phyloP scores from a whole-genome alignment of 1,140 invertebrate genomes.

The Drosophila ananassae region DNA sequence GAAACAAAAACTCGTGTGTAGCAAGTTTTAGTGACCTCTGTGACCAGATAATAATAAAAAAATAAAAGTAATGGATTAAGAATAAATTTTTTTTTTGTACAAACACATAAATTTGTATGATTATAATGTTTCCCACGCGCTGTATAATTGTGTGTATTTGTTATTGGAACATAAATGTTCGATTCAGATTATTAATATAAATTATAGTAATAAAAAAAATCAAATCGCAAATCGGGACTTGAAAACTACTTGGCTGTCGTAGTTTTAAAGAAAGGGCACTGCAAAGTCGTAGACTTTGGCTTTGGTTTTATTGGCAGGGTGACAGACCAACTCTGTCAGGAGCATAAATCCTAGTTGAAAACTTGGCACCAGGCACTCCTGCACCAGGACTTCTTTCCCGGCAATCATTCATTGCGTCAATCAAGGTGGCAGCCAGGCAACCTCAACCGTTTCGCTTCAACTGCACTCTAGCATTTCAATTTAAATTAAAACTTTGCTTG shows the following conservation, averaged over 20 bases:
- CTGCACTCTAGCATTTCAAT: slow-evolving; percentile 63
- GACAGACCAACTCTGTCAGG: slow-evolving; percentile 29
- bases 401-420: slow-evolving; percentile 72
- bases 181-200: too few species aligned
- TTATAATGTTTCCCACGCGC: too few species aligned
- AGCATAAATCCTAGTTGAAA: slow-evolving; percentile 20
- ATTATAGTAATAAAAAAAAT: too few species aligned
- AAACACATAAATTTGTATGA: too few species aligned
- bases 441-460: slow-evolving; percentile 38
- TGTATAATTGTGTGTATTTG: too few species aligned
- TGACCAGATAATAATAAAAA: too few species aligned
- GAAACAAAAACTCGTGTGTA: too few species aligned
- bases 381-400: slow-evolving; percentile 18
- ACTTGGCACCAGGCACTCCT: slow-evolving; percentile 10
- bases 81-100: too few species aligned
- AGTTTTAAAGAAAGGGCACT: not conserved
- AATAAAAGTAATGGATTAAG: too few species aligned
- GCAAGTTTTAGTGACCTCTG: too few species aligned
- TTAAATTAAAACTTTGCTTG: slow-evolving; percentile 71
- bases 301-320: slow-evolving; percentile 41
- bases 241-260: not conserved
- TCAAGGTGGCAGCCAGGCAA: slow-evolving; percentile 48
- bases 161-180: too few species aligned
- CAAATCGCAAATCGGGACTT: too few species aligned
- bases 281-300: slow-evolving; percentile 1